These are phyloP conservation scores for Gambusia holbrooki DNA, from an alignment of 2,113 vertebrate genomes.

Conservation along the genomic window DNA sequence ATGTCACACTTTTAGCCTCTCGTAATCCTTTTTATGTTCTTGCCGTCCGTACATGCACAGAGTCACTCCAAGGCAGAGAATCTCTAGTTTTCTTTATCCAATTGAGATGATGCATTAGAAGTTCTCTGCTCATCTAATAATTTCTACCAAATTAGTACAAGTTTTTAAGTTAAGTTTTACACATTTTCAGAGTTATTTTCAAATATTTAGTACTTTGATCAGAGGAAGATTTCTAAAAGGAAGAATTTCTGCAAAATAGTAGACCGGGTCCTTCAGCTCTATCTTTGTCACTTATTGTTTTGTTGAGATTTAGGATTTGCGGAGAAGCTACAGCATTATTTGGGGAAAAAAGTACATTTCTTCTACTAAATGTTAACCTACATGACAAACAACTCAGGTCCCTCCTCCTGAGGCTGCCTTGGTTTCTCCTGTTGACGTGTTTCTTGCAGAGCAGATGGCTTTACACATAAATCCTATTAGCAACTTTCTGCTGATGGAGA, in stretches of 20 bases:
- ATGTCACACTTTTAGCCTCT: background rate
- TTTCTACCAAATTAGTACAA: background rate
- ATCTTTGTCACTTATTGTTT: background rate
- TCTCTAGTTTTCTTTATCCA: background rate
- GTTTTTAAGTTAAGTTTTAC: background rate
- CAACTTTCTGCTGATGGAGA: constrained; percentile 82
- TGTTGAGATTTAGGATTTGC: background rate
- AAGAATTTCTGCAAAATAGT: background rate
- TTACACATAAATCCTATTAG: constrained; percentile 83
- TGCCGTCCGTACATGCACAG: background rate
- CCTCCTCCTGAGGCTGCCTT: constrained; percentile 49
- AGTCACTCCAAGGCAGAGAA: background rate
- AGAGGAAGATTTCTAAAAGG: background rate
- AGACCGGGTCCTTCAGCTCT: background rate
- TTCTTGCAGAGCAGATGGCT: constrained; percentile 79
- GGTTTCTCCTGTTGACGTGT: constrained; percentile 71
- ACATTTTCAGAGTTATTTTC: background rate
- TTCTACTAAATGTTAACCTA: background rate
- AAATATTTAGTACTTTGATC: background rate
- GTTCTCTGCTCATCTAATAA: background rate
- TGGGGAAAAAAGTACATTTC: background rate
- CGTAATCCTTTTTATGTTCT: background rate
- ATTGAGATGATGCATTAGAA: background rate
- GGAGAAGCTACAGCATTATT: background rate
- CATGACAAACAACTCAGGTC: constrained; percentile 36